Conservation (phyloP, 2,888 invertebrate genomes). For the Athalia circularis region DNA sequence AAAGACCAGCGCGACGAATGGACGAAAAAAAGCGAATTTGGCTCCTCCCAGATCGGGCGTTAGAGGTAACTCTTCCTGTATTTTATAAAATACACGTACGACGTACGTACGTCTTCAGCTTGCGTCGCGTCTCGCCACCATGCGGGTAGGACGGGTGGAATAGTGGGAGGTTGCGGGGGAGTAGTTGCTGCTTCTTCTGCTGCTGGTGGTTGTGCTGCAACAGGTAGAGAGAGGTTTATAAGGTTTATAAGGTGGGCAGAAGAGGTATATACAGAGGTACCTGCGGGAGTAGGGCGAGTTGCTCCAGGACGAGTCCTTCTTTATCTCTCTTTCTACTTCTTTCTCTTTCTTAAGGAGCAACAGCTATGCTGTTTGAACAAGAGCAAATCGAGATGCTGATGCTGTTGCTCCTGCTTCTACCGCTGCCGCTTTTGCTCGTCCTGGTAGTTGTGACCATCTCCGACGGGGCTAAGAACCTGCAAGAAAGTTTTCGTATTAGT, state of each 20-base stretch:
- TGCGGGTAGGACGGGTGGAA: slow-evolving; percentile 25
- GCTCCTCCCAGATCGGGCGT: too few species aligned
- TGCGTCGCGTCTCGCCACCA: slow-evolving; percentile 2
- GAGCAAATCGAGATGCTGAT: slow-evolving; percentile 66
- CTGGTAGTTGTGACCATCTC: not conserved
- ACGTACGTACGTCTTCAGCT: too few species aligned
- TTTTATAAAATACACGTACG: too few species aligned
- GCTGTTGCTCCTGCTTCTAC: not conserved
- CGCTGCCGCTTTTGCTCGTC: not conserved
- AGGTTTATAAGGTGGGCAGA: not conserved
- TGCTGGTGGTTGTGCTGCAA: too few species aligned
- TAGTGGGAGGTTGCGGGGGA: slow-evolving; percentile 39
- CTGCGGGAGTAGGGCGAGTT: too few species aligned
- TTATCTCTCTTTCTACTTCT: too few species aligned
- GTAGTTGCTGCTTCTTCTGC: not conserved
- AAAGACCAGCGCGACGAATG: not conserved
- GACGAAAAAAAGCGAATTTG: too few species aligned
- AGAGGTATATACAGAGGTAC: too few species aligned
- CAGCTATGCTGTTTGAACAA: slow-evolving; percentile 73
- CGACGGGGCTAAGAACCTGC: not conserved
- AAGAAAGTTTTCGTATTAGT: too few species aligned
- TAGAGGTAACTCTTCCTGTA: too few species aligned
- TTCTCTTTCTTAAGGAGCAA: too few species aligned
- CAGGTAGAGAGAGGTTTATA: not conserved
- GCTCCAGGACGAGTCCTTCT: too few species aligned